These are phyloP conservation scores for Heliocidaris erythrogramma DNA, from an alignment of 35 echinoderm and acorn worm genomes.

Conservation along the genomic window DNA sequence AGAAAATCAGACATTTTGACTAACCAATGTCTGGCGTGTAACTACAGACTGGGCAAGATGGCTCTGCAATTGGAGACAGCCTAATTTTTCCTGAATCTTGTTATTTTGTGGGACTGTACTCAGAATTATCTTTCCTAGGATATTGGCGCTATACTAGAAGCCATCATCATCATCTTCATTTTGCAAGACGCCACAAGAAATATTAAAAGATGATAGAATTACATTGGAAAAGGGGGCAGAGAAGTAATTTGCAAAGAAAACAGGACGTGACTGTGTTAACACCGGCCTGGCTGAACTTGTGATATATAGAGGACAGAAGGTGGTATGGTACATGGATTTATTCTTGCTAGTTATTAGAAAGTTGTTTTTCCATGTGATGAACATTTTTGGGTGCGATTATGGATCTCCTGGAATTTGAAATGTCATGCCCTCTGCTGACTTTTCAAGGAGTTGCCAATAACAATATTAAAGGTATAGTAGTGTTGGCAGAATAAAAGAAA, in stretches of 20 bases:
- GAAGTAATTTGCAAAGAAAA: conserved; percentile 18
- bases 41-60: background rate
- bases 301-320: too few species aligned
- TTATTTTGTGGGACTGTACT: background rate
- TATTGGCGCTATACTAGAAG: too few species aligned
- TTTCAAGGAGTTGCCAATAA: background rate
- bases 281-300: background rate
- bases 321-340: background rate
- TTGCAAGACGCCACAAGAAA: conserved; percentile 1
- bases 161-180: background rate
- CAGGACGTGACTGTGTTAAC: background rate
- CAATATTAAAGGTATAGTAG: background rate
- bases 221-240: background rate
- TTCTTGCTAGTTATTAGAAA: background rate
- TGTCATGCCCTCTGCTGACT: background rate
- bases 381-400: background rate
- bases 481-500: background rate
- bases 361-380: background rate
- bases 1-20: background rate
- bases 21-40: background rate
- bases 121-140: too few species aligned
- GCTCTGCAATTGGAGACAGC: background rate
- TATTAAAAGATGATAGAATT: conserved; percentile 14
- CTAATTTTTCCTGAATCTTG: background rate
- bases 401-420: background rate